A percentile compares a stretch with the other conserved stretches of the same genome.
Conservation (phyloP, 2,888 invertebrate species). For the Phasia obesa region DNA sequence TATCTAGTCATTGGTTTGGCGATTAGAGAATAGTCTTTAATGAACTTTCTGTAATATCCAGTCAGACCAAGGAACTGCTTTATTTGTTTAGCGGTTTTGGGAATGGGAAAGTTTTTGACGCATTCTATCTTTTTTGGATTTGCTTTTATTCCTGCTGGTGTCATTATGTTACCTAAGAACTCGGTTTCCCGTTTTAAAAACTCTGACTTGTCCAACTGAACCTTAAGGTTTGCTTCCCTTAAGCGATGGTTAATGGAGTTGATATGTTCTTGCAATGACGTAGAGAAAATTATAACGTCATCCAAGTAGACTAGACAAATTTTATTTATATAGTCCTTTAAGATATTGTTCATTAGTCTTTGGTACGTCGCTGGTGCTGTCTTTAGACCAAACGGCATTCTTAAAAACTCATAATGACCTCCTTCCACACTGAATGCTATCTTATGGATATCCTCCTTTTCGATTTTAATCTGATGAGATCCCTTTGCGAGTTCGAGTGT, state of each 20-base stretch:
- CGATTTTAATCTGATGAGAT: constrained; percentile 70
- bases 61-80: constrained; percentile 66
- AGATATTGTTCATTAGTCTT: constrained; percentile 67
- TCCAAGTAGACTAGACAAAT: constrained; percentile 68
- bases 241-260: constrained; percentile 36
- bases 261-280: constrained; percentile 58
- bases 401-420: constrained; percentile 68
- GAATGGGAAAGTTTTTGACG: constrained; percentile 60
- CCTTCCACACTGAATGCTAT: constrained; percentile 63
- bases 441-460: constrained; percentile 58
- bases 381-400: constrained; percentile 71
- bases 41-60: constrained; percentile 69
- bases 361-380: constrained; percentile 72
- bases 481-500: constrained; percentile 67
- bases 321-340: constrained; percentile 61
- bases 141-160: constrained; percentile 48
- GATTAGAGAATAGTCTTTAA: constrained; percentile 59
- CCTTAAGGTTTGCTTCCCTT: constrained; percentile 55
- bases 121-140: constrained; percentile 67
- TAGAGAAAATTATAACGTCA: constrained; percentile 68
- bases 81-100: constrained; percentile 68
- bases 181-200: constrained; percentile 60
- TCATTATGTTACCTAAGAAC: constrained; percentile 51
- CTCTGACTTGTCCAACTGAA: constrained; percentile 59
- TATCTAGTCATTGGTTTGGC: constrained; percentile 56